Percentiles rank a stretch among this genome's conserved stretches.
phyloP scores from a whole-genome alignment of 2,797 vertebrate genomes.

The Neopelma chrysocephalum region DNA sequence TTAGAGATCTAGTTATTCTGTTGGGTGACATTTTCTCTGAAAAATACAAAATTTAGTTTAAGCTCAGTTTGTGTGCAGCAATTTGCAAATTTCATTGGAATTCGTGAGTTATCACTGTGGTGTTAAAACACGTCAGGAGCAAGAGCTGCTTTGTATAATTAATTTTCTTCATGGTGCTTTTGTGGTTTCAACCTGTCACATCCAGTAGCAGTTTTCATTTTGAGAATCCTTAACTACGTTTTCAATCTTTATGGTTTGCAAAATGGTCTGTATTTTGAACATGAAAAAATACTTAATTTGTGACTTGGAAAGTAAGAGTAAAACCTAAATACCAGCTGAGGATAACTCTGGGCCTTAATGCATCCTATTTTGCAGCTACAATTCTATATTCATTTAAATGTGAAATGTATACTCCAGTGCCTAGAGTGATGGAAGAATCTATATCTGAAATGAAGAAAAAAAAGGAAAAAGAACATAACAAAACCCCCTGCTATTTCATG shows the following conservation, averaged over 20 bases:
- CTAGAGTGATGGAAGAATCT: background rate
- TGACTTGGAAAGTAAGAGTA: slow-evolving; percentile 51
- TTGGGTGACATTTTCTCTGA: background rate
- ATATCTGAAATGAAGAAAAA: background rate
- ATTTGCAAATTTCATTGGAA: slow-evolving; percentile 49
- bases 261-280: slow-evolving; percentile 62
- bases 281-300: slow-evolving; percentile 45
- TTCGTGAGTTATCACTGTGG: slow-evolving; percentile 4
- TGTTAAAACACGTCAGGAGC: slow-evolving; percentile 52
- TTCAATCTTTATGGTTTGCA: slow-evolving; percentile 63
- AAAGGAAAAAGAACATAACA: background rate
- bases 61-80: slow-evolving; percentile 29
- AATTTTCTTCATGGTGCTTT: slow-evolving; percentile 52
- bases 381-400: background rate
- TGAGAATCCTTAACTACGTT: slow-evolving; percentile 69
- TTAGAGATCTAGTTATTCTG: background rate
- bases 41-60: slow-evolving; percentile 21
- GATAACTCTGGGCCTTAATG: background rate
- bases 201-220: slow-evolving; percentile 66
- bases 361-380: background rate
- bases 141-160: slow-evolving; percentile 62
- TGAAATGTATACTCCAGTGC: background rate
- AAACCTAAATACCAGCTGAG: background rate
- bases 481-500: background rate
- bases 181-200: slow-evolving; percentile 67